Evolutionary conservation across 2,113 vertebrate genomes (phyloP).

Genomic region (Leucopternis melanops): DNA sequence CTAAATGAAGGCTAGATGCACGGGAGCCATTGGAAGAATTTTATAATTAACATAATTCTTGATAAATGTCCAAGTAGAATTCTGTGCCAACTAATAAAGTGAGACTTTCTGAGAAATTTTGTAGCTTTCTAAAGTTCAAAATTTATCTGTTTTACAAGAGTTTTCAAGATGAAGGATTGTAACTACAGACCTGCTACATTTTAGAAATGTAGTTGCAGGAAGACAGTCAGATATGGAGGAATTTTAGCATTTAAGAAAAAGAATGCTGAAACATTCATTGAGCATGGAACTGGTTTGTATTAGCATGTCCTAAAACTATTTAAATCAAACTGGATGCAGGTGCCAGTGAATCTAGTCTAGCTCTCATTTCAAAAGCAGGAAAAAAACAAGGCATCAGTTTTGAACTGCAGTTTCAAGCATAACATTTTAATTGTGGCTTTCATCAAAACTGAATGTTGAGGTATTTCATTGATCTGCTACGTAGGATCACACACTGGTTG

Average conservation of each 20-base stretch:
- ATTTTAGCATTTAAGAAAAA: background rate
- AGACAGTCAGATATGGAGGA: background rate
- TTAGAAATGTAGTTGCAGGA: background rate
- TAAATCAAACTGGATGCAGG: conserved; percentile 6
- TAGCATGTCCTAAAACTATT: conserved; percentile 45
- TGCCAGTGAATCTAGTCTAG: conserved; percentile 8
- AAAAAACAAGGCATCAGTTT: background rate
- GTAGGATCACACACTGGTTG: no score
- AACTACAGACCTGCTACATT: background rate
- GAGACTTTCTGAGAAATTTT: background rate
- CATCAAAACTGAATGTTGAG: no score
- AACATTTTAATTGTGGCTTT: background rate
- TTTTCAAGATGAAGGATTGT: background rate
- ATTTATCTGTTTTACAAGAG: background rate
- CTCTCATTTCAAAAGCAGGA: background rate
- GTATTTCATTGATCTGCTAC: no score
- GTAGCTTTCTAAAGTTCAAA: background rate
- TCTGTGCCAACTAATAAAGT: background rate
- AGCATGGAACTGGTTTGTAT: conserved; percentile 12
- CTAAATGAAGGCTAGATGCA: background rate
- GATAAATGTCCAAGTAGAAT: background rate
- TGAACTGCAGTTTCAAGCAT: background rate
- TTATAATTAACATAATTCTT: background rate
- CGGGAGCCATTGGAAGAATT: background rate
- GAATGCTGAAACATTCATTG: conserved; percentile 2